Percentiles rank a stretch among this genome's conserved stretches.
These are phyloP conservation scores for Paratilapia polleni DNA, from an alignment of 2,113 vertebrate genomes.

Conservation along the genomic window DNA sequence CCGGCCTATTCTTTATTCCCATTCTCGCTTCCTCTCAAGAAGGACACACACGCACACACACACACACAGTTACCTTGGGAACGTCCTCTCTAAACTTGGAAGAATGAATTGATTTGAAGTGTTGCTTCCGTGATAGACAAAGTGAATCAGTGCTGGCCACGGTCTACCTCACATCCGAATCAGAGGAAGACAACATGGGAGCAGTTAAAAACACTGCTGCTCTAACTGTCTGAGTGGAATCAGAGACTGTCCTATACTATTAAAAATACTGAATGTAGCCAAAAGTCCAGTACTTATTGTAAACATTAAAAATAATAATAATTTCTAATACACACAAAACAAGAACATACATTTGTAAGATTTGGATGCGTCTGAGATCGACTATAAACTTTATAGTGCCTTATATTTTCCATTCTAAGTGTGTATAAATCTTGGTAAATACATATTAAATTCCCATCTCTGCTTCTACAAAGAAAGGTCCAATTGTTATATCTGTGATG, in stretches of 20 bases:
- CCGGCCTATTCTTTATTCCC: conserved; percentile 56
- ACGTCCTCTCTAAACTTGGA: conserved; percentile 20
- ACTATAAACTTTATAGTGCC: background rate
- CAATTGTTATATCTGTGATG: background rate
- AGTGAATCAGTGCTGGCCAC: conserved; percentile 45
- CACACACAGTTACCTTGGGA: conserved; percentile 34
- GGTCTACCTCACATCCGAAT: conserved; percentile 47
- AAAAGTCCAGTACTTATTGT: background rate
- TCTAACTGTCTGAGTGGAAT: conserved; percentile 2
- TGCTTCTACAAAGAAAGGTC: background rate
- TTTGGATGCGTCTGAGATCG: background rate
- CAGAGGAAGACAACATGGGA: conserved; percentile 41
- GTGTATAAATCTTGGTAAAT: background rate
- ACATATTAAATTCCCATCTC: background rate
- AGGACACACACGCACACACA: background rate
- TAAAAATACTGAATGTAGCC: background rate
- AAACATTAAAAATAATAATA: background rate
- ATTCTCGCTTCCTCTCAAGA: conserved; percentile 65
- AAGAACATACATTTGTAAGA: background rate
- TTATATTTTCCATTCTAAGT: background rate
- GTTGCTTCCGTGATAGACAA: conserved; percentile 45
- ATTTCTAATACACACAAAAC: background rate
- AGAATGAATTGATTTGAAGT: conserved; percentile 28
- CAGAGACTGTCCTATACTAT: background rate
- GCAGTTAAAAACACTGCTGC: conserved; percentile 46